Conservation (phyloP, 2,113 vertebrate genomes). For the Silurus asotus region DNA sequence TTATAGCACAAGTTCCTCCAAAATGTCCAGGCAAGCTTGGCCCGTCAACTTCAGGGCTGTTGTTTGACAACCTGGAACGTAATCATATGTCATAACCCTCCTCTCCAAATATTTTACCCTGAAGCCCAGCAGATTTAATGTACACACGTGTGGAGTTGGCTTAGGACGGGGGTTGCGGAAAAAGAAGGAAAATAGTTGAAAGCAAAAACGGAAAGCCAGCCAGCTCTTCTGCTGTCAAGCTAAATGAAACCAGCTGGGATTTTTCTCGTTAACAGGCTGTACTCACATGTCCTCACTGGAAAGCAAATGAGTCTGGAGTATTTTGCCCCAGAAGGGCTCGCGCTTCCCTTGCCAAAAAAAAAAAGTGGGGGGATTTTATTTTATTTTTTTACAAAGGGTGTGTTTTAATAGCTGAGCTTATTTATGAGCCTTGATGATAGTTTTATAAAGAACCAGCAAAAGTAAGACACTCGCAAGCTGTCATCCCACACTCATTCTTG, state of each 20-base stretch:
- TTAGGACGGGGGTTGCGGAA: not conserved
- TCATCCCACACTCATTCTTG: conserved; percentile 26
- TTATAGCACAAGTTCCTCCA: not conserved
- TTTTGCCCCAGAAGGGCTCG: conserved; percentile 24
- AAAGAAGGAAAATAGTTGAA: conserved; percentile 17
- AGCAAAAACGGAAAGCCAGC: conserved; percentile 34
- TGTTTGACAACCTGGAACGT: conserved; percentile 24
- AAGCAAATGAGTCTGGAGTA: conserved; percentile 25
- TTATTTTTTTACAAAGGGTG: conserved; percentile 14
- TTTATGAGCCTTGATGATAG: conserved; percentile 42
- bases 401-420: conserved; percentile 32
- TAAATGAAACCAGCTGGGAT: conserved; percentile 51
- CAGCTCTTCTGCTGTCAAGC: conserved; percentile 41
- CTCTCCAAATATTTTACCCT: not conserved
- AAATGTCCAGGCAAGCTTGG: conserved; percentile 5
- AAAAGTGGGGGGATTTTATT: conserved; percentile 5
- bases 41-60: not conserved
- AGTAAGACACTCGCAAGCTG: conserved; percentile 8
- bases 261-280: conserved; percentile 41
- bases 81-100: conserved; percentile 11
- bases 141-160: conserved; percentile 29
- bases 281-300: conserved; percentile 37
- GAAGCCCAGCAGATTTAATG: conserved; percentile 4
- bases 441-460: conserved; percentile 31
- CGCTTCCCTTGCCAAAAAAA: conserved; percentile 30